Conservation (phyloP, 35 echinoderm and acorn worm species). For the Lytechinus variegatus region DNA sequence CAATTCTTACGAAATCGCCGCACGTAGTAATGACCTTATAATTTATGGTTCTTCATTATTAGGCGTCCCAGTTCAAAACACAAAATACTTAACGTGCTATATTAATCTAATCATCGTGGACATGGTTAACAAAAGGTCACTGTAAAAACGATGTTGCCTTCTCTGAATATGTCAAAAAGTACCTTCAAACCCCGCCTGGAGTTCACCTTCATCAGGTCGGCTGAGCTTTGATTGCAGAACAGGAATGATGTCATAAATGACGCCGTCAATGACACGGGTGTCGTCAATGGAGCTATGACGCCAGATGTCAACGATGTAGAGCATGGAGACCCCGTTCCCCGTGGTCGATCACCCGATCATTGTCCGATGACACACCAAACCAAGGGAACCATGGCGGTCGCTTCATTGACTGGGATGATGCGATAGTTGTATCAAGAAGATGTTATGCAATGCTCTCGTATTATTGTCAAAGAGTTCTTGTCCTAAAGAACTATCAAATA, state of each 20-base stretch:
- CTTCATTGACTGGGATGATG: neutral
- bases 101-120: too few relatives aligned
- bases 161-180: too few relatives aligned
- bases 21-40: too few relatives aligned
- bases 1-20: too few relatives aligned
- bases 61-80: too few relatives aligned
- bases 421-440: neutral
- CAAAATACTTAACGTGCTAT: too few relatives aligned
- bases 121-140: too few relatives aligned
- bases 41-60: too few relatives aligned
- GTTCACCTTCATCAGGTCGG: neutral
- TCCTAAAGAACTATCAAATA: too few relatives aligned
- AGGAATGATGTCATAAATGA: neutral
- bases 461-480: too few relatives aligned
- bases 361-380: neutral
- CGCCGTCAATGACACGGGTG: neutral
- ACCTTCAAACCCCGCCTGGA: neutral
- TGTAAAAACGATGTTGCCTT: too few relatives aligned
- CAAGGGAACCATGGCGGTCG: neutral
- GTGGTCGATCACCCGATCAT: neutral
- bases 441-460: too few relatives aligned
- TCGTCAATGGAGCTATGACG: neutral
- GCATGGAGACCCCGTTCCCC: neutral
- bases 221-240: neutral
- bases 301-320: slow-evolving; percentile 24